Evolutionary conservation across 2,797 vertebrate species (phyloP).

Genomic region (Danio albolineatus): DNA sequence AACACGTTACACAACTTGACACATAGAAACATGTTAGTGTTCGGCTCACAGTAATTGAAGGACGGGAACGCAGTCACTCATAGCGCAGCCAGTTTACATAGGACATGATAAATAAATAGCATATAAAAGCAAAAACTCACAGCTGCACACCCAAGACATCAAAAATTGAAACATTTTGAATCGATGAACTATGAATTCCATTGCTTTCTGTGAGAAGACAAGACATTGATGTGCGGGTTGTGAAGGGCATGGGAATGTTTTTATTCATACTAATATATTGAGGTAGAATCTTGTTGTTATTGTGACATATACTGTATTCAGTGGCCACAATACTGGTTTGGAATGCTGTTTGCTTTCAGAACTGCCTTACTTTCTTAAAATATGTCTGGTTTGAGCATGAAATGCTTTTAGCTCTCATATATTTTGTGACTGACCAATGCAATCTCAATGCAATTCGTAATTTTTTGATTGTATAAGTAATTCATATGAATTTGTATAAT

Average conservation of each 20-base stretch:
- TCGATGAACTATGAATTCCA: neutral
- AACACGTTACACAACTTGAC: conserved; percentile 10
- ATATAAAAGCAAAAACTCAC: neutral
- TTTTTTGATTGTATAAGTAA: no score
- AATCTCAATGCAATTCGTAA: no score
- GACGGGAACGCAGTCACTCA: neutral
- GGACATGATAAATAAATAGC: neutral
- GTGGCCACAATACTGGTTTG: no score
- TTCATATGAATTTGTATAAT: no score
- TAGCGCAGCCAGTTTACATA: neutral
- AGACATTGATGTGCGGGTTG: neutral
- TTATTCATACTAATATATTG: neutral
- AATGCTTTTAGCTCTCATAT: no score
- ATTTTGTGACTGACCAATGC: no score
- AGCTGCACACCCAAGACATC: neutral
- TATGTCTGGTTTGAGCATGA: no score
- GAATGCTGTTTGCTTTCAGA: no score
- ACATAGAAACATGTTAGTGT: neutral
- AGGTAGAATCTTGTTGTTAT: neutral
- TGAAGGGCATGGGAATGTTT: neutral
- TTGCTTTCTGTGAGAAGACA: neutral
- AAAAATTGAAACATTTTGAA: neutral
- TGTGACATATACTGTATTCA: neutral
- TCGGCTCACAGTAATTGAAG: conserved; percentile 5
- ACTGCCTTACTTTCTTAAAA: no score